phyloP scores from a whole-genome alignment of 2,113 vertebrate genomes.

The Muntiacus reevesi region DNA sequence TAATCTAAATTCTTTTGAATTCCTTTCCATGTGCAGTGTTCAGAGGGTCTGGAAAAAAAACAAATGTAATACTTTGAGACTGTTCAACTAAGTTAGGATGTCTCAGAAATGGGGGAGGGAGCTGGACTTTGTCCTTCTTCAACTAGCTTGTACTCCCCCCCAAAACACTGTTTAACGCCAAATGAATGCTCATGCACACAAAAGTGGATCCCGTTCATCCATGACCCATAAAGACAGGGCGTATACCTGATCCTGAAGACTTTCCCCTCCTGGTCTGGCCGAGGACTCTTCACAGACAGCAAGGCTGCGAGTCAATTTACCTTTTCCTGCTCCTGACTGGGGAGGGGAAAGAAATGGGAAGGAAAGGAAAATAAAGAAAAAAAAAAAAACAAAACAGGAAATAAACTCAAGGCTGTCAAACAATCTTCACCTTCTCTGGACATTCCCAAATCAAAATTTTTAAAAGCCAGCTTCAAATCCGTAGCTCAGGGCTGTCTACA shows the following conservation, averaged over 20 bases:
- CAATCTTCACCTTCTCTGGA: background rate
- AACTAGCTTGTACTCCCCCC: slow-evolving; percentile 27
- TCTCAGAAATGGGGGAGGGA: slow-evolving; percentile 63
- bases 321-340: slow-evolving; percentile 89
- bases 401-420: slow-evolving; percentile 23
- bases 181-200: slow-evolving; percentile 69
- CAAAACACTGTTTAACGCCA: background rate
- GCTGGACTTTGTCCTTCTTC: background rate
- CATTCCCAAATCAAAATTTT: background rate
- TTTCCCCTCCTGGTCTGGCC: slow-evolving; percentile 79
- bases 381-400: background rate
- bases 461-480: background rate
- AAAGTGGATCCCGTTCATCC: slow-evolving; percentile 71
- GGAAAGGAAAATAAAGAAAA: slow-evolving; percentile 44
- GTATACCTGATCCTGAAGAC: slow-evolving; percentile 87
- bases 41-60: slow-evolving; percentile 88
- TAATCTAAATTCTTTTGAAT: slow-evolving; percentile 85
- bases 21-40: slow-evolving; percentile 87
- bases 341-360: slow-evolving; percentile 65
- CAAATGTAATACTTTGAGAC: slow-evolving; percentile 82
- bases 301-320: slow-evolving; percentile 90
- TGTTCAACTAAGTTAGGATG: slow-evolving; percentile 46
- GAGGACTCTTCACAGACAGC: slow-evolving; percentile 92
- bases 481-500: background rate
- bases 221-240: slow-evolving; percentile 37